These are phyloP conservation scores for Lymantria dispar DNA, from an alignment of 2,888 invertebrate species.

Conservation along the genomic window DNA sequence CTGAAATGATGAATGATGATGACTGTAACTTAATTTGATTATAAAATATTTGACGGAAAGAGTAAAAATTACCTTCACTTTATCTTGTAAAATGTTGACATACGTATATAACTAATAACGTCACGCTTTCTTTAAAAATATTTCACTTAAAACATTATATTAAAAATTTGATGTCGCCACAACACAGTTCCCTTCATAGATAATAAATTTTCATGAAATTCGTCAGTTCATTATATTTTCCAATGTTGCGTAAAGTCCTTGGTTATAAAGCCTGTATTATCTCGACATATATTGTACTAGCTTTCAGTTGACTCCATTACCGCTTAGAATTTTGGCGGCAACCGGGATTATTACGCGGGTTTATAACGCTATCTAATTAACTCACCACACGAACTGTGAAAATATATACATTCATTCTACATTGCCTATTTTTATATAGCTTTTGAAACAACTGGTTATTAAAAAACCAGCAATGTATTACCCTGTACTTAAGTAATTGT, in stretches of 20 bases:
- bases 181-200: too few relatives aligned
- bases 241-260: constrained; percentile 3
- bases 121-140: too few relatives aligned
- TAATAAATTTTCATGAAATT: neutral
- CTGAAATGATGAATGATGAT: too few relatives aligned
- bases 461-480: neutral
- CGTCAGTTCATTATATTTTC: constrained; percentile 9
- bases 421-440: neutral
- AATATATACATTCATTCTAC: neutral
- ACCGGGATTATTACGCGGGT: constrained; percentile 3
- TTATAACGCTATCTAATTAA: neutral
- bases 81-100: too few relatives aligned
- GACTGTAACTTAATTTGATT: too few relatives aligned
- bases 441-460: neutral
- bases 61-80: too few relatives aligned
- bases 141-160: too few relatives aligned
- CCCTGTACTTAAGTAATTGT: neutral
- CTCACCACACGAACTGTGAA: neutral
- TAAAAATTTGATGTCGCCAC: too few relatives aligned
- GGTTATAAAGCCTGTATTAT: neutral
- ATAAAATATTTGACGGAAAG: too few relatives aligned
- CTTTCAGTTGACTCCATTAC: constrained; percentile 9
- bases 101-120: too few relatives aligned
- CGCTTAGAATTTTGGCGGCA: constrained; percentile 10
- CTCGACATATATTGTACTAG: neutral